Evolutionary conservation across 2,113 vertebrate genomes (phyloP).

Genomic region (Proterorhinus semilunaris): DNA sequence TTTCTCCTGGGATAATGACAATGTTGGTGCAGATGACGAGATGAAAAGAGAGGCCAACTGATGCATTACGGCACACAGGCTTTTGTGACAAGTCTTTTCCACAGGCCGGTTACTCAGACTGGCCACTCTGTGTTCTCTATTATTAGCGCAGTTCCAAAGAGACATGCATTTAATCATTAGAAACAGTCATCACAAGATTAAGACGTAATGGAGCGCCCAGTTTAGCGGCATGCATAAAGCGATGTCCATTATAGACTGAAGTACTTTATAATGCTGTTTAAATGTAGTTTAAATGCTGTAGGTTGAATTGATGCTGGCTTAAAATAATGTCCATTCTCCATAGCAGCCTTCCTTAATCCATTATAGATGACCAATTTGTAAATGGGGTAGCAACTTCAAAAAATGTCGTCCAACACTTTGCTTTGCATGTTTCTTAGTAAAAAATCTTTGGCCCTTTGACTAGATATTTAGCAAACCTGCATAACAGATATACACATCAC

Average conservation of each 20-base stretch:
- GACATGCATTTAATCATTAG: constrained; percentile 48
- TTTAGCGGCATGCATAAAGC: constrained; percentile 16
- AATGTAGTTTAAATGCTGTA: background rate
- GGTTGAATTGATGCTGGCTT: constrained; percentile 1
- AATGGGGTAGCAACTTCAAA: too few relatives aligned
- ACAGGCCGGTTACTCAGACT: constrained; percentile 12
- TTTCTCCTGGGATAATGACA: constrained; percentile 57
- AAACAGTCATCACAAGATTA: constrained; percentile 33
- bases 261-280: background rate
- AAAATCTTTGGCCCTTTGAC: too few relatives aligned
- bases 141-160: constrained; percentile 45
- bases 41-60: constrained; percentile 40
- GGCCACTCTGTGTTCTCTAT: constrained; percentile 33
- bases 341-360: too few relatives aligned
- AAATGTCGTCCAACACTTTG: too few relatives aligned
- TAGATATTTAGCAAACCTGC: too few relatives aligned
- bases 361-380: too few relatives aligned
- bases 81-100: constrained; percentile 43
- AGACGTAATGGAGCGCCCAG: constrained; percentile 34
- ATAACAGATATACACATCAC: too few relatives aligned
- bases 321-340: background rate
- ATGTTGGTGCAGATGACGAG: constrained; percentile 37
- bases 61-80: constrained; percentile 21
- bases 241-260: constrained; percentile 5
- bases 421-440: too few relatives aligned